Percentiles rank a stretch among this genome's conserved stretches.
These are phyloP conservation scores for Bilobella aurantiaca DNA, from an alignment of 1,140 invertebrate species.

Conservation along the genomic window DNA sequence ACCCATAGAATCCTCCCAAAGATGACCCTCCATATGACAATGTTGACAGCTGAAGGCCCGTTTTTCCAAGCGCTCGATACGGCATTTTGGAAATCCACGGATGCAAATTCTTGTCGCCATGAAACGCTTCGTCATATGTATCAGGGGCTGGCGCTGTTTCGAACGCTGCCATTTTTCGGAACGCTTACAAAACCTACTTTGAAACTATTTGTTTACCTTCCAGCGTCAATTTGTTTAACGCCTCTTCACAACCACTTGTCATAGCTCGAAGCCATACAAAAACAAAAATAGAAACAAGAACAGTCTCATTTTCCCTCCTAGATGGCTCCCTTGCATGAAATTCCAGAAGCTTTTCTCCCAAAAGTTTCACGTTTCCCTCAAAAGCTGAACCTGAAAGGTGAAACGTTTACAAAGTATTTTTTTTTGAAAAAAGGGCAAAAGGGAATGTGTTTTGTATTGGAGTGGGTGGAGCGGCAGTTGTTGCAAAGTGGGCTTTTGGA, in stretches of 20 bases:
- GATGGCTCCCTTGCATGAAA: too few species aligned
- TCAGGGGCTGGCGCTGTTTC: constrained; percentile 33
- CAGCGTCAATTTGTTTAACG: not conserved
- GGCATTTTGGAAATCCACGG: constrained; percentile 41
- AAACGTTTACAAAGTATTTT: too few species aligned
- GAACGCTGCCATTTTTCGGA: not conserved
- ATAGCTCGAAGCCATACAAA: not conserved
- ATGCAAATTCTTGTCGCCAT: constrained; percentile 35
- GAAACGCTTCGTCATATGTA: constrained; percentile 39
- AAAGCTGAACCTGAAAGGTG: too few species aligned
- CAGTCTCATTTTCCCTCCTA: too few species aligned
- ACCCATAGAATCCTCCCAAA: constrained; percentile 43
- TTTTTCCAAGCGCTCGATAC: constrained; percentile 48
- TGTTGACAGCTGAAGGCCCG: constrained; percentile 49
- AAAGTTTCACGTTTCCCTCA: too few species aligned
- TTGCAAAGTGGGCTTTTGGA: too few species aligned
- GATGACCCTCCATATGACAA: constrained; percentile 49
- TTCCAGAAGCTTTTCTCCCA: too few species aligned
- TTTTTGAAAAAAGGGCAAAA: too few species aligned
- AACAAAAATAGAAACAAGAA: too few species aligned
- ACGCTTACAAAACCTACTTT: not conserved
- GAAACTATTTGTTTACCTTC: not conserved
- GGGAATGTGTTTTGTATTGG: too few species aligned
- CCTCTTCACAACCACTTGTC: not conserved
- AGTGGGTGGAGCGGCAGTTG: too few species aligned